Evolutionary conservation across 1,140 invertebrate genomes (phyloP).

Genomic region (Nomia melanderi): DNA sequence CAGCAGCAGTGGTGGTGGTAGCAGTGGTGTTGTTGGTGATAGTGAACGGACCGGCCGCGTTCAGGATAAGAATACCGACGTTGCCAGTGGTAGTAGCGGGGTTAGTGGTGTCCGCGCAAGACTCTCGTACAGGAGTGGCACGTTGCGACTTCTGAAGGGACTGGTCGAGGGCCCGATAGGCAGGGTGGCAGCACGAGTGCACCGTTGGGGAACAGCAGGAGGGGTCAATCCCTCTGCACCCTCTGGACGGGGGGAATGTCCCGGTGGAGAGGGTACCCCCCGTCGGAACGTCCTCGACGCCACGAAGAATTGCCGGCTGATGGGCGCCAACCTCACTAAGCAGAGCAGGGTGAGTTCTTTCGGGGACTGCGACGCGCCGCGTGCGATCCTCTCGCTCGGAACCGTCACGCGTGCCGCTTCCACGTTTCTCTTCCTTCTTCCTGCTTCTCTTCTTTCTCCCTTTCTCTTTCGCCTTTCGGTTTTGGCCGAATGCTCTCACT

Average conservation of each 20-base stretch:
- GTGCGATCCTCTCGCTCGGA: slow-evolving; percentile 1
- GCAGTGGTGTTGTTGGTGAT: slow-evolving; percentile 29
- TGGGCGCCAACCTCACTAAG: slow-evolving; percentile 76
- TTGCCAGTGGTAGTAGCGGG: slow-evolving; percentile 6
- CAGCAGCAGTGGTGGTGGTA: slow-evolving; percentile 6
- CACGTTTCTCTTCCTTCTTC: not conserved
- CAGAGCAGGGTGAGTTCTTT: slow-evolving; percentile 72
- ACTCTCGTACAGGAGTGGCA: slow-evolving; percentile 55
- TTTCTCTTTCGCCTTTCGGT: too few species aligned
- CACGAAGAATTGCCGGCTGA: slow-evolving; percentile 71
- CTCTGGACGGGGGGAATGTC: slow-evolving; percentile 71
- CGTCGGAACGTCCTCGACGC: slow-evolving; percentile 54
- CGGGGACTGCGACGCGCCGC: not conserved
- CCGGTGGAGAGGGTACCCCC: slow-evolving; percentile 69
- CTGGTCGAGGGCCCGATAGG: slow-evolving; percentile 68
- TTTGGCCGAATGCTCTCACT: too few species aligned
- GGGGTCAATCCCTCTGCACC: slow-evolving; percentile 72
- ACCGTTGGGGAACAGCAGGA: slow-evolving; percentile 73
- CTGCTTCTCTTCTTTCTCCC: not conserved
- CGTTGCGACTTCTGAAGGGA: slow-evolving; percentile 66
- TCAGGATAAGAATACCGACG: not conserved
- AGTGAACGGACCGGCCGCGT: not conserved
- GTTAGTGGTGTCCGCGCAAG: slow-evolving; percentile 19
- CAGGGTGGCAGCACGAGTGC: slow-evolving; percentile 76
- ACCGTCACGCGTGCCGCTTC: not conserved